Percentiles rank a stretch among this genome's conserved stretches.
phyloP scores from a whole-genome alignment of 1,140 invertebrate genomes.

The Sweltsa coloradensis region DNA sequence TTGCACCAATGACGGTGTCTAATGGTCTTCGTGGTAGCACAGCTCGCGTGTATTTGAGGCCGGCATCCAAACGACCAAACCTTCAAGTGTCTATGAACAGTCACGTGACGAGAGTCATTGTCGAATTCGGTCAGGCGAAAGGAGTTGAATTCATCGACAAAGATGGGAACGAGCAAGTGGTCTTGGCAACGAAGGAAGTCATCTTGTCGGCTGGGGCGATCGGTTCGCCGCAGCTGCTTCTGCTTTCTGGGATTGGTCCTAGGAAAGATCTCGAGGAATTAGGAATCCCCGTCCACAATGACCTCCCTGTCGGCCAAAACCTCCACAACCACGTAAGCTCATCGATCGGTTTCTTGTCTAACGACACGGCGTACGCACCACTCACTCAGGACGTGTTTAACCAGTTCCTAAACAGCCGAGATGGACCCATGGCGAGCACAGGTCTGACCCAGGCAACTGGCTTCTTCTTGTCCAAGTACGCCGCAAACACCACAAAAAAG shows the following conservation, averaged over 20 bases:
- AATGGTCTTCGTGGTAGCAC: conserved; percentile 41
- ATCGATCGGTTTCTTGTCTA: conserved; percentile 28
- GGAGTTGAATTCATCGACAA: conserved; percentile 45
- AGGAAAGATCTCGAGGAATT: conserved; percentile 5
- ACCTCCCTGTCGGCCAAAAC: conserved; percentile 44
- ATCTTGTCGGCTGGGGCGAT: conserved; percentile 9
- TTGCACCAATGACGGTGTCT: conserved; percentile 18
- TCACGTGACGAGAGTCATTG: conserved; percentile 61
- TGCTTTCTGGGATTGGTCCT: conserved; percentile 11
- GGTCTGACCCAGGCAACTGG: conserved; percentile 32
- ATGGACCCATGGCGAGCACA: conserved; percentile 32
- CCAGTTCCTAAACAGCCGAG: conserved; percentile 27
- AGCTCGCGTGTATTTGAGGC: conserved; percentile 77
- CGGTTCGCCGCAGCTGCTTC: conserved; percentile 11
- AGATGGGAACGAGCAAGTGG: conserved; percentile 3
- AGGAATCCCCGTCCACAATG: conserved; percentile 17
- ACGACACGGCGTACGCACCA: conserved; percentile 7
- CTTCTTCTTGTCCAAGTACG: conserved; percentile 28
- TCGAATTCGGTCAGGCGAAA: conserved; percentile 33
- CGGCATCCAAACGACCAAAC: conserved; percentile 66
- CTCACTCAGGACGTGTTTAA: conserved; percentile 28
- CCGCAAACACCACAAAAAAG: conserved; percentile 10
- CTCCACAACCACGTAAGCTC: conserved; percentile 40
- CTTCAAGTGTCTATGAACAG: conserved; percentile 76
- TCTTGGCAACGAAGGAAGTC: conserved; percentile 6